Percentiles rank a stretch among this genome's conserved stretches.
Conservation (phyloP, 2,888 invertebrate species). For the Meghimatium bilineatum region DNA sequence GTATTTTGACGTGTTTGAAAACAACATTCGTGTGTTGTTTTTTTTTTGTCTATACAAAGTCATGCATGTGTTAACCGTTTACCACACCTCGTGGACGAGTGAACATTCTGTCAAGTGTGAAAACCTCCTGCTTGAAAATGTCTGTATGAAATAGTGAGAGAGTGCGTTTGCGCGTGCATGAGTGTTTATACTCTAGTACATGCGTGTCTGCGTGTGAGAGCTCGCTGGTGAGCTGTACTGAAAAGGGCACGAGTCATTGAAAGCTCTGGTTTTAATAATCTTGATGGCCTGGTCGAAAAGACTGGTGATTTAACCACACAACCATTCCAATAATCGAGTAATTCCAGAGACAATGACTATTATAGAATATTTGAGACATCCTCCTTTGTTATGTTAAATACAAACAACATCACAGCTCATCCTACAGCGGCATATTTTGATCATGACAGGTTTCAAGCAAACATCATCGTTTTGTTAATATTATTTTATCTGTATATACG, state of each 20-base stretch:
- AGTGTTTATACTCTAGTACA: too few species aligned
- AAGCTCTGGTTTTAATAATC: not conserved
- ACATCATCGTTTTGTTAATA: not conserved
- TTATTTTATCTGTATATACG: too few species aligned
- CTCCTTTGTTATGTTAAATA: conserved; percentile 18
- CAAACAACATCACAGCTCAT: not conserved
- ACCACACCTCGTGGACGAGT: not conserved
- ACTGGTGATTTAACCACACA: conserved; percentile 5
- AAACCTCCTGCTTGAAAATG: not conserved
- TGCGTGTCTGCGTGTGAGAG: not conserved
- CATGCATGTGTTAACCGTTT: too few species aligned
- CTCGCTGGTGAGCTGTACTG: not conserved
- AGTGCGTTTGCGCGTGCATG: not conserved
- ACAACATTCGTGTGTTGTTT: too few species aligned
- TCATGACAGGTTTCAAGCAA: not conserved
- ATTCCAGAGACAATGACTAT: conserved; percentile 23
- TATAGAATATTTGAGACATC: conserved; percentile 10
- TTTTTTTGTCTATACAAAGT: too few species aligned
- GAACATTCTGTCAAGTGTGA: not conserved
- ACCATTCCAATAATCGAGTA: not conserved
- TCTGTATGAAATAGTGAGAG: not conserved
- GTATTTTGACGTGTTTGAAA: too few species aligned
- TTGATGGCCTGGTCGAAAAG: conserved; percentile 17
- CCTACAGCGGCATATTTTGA: not conserved
- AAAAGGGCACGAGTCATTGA: conserved; percentile 21